Percentiles rank a stretch among this genome's conserved stretches.
Evolutionary conservation across 2,113 vertebrate genomes (phyloP).

Genomic region (Pangasianodon hypophthalmus): DNA sequence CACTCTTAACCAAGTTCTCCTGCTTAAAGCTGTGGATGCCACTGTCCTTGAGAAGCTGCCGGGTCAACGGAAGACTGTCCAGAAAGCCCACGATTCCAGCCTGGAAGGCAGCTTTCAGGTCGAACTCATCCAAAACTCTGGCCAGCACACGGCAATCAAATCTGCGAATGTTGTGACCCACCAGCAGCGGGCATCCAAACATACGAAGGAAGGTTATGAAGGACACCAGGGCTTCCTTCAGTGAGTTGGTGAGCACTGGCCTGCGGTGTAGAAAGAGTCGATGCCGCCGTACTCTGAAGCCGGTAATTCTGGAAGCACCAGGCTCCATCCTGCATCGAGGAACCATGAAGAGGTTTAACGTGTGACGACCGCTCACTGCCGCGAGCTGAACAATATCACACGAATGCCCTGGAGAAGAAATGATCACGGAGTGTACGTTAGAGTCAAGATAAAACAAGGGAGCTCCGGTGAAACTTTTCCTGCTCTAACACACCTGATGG

Average conservation of each 20-base stretch:
- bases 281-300: constrained; percentile 63
- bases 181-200: constrained; percentile 60
- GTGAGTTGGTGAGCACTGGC: constrained; percentile 65
- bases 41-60: constrained; percentile 60
- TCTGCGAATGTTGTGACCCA: constrained; percentile 71
- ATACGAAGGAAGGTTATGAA: constrained; percentile 71
- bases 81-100: constrained; percentile 60
- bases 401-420: constrained; percentile 46
- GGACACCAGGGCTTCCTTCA: constrained; percentile 65
- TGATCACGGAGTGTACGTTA: background rate
- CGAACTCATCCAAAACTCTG: constrained; percentile 61
- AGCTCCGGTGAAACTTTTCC: background rate
- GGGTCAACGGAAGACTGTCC: constrained; percentile 69
- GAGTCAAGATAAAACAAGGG: background rate
- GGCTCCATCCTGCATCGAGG: constrained; percentile 63
- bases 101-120: constrained; percentile 61
- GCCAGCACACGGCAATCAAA: constrained; percentile 68
- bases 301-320: constrained; percentile 65
- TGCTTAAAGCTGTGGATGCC: constrained; percentile 65
- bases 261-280: constrained; percentile 63
- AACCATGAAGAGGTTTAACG: constrained; percentile 68
- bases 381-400: constrained; percentile 77
- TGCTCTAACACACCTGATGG: background rate
- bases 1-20: constrained; percentile 64
- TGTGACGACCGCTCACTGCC: constrained; percentile 67